Evolutionary conservation across 2,797 vertebrate genomes (phyloP), one percentile per base, ranked within the genome.

Genomic region (Hydrocynus forskahlii): DNA sequence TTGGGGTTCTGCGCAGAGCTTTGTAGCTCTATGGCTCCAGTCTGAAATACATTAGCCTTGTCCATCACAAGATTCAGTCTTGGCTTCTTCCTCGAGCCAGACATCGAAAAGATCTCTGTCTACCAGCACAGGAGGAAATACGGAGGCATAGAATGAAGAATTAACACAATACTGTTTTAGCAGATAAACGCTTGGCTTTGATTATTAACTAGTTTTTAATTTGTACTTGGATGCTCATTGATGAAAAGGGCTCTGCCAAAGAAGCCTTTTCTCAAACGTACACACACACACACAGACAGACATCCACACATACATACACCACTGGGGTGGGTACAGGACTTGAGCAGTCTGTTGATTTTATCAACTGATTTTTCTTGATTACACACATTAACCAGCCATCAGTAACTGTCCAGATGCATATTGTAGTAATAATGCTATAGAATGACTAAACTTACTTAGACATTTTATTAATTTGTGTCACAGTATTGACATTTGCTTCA

Each of bases 11-110:
- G 86, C 89, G 91, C 89, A 92, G 70, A 80, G 87, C 88, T 93
- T 92, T 93, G 92, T 91, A 91, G 91, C 92, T 90, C 84, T 73
- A 50, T 86, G 69, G 86, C 89, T 86, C 77, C 19, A 62, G 90
- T 86, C 93, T 94, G 94, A 94, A 92, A 93, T 86, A 87, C 91
- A 94, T 94, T 94, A 94, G 89, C 43, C 86, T 85, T 87, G 92
- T 93, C 94, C 86, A 74, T 94, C 93, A 94, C 83, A 29, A 93
- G 86, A 92, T 91, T 90, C 91, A 91, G 91, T 91, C 89, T 86
- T 12, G 77, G 88, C 87, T 93, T 93, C 92, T 91, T 94, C 77
- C 85, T 86, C 84, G 81, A 76, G 79, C 81, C 76, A 84, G 84
- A 90, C 88, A 84, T 1, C 88, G 50, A 72, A 7, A 40, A 63